Conservation (phyloP, 1,140 invertebrate genomes). For the Tribolium madens region DNA sequence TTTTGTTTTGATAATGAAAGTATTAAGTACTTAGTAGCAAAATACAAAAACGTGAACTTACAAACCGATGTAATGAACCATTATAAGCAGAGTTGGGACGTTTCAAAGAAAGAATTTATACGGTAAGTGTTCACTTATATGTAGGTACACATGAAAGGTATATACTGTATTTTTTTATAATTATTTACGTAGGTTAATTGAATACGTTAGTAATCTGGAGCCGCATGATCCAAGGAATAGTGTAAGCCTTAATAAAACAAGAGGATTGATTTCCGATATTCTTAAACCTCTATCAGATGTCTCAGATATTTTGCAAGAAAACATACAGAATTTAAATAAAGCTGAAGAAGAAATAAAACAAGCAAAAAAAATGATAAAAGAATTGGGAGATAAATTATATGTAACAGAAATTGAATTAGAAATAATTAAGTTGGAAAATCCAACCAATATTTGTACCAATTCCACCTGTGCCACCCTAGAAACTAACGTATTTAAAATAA, state of each 20-base stretch:
- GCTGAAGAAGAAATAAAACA: not conserved
- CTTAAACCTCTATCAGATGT: not conserved
- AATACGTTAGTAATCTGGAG: not conserved
- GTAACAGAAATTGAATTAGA: not conserved
- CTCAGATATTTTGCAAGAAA: not conserved
- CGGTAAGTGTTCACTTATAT: not conserved
- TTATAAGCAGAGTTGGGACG: not conserved
- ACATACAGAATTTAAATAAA: not conserved
- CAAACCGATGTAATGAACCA: too few species aligned
- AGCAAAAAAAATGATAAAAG: not conserved
- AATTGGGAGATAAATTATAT: not conserved
- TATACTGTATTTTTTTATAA: not conserved
- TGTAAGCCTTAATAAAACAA: not conserved
- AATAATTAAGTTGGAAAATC: not conserved
- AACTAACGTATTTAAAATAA: too few species aligned
- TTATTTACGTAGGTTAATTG: not conserved
- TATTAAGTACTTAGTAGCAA: too few species aligned
- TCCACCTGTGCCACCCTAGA: not conserved
- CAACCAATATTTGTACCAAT: not conserved
- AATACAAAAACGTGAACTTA: too few species aligned
- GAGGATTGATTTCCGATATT: not conserved
- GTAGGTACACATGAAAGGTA: too few species aligned
- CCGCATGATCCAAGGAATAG: not conserved
- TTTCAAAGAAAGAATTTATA: not conserved
- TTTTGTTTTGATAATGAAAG: too few species aligned